Evolutionary conservation across 1,140 invertebrate genomes (phyloP).

Genomic region (Drosophila novamexicana): DNA sequence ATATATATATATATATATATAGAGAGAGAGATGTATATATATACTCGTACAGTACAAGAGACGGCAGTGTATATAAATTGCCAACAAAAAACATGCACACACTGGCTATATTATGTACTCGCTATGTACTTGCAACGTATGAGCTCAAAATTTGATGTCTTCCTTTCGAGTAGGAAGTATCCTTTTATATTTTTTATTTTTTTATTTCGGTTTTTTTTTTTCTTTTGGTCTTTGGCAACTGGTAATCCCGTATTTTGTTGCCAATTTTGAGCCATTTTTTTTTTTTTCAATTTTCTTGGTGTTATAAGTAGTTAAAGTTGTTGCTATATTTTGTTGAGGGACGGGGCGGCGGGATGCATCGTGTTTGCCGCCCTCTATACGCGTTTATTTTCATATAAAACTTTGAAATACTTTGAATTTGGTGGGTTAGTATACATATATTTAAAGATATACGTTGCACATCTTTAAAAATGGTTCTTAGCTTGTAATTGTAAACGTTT

Average conservation of each 20-base stretch:
- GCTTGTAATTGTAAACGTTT: conserved; percentile 73
- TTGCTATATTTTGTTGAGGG: conserved; percentile 3
- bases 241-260: conserved; percentile 3
- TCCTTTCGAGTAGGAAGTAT: not conserved
- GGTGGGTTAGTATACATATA: conserved; percentile 83
- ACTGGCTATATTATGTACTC: no score
- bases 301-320: conserved; percentile 19
- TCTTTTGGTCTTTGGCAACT: conserved; percentile 62
- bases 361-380: conserved; percentile 23
- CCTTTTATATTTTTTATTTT: not conserved
- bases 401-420: conserved; percentile 83
- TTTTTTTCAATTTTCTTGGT: conserved; percentile 4
- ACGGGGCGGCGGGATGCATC: conserved; percentile 12
- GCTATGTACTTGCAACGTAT: conserved; percentile 9
- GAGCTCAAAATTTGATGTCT: conserved; percentile 30
- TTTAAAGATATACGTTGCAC: conserved; percentile 81
- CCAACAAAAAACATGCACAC: conserved; percentile 22
- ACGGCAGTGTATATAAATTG: conserved; percentile 54
- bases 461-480: conserved; percentile 75
- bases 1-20: not conserved
- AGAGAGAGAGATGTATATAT: not conserved
- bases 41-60: conserved; percentile 34
- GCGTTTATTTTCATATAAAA: conserved; percentile 59
- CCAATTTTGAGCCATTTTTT: conserved; percentile 31
- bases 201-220: conserved; percentile 2